These are phyloP conservation scores for Tortricodes alternella DNA, from an alignment of 2,888 invertebrate genomes.

Conservation along the genomic window DNA sequence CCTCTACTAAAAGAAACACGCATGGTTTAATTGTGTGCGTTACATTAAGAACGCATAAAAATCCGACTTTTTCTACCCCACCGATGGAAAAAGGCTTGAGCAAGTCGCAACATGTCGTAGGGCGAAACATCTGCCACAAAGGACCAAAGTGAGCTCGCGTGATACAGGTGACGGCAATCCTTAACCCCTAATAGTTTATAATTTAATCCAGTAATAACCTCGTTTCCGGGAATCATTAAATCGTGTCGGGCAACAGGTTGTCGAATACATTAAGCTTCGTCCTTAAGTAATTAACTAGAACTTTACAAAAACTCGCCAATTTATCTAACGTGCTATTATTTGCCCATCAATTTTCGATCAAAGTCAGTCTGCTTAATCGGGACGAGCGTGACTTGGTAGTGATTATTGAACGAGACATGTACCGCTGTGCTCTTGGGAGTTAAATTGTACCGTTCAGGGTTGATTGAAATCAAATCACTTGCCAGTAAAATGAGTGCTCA, in stretches of 20 bases:
- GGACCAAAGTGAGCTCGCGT: slow-evolving; percentile 26
- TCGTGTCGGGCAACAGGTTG: slow-evolving; percentile 17
- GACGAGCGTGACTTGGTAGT: slow-evolving; percentile 35
- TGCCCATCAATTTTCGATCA: slow-evolving; percentile 62
- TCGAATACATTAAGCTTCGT: slow-evolving; percentile 12
- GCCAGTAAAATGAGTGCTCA: slow-evolving; percentile 1
- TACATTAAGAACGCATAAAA: slow-evolving; percentile 15
- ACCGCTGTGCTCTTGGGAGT: slow-evolving; percentile 6
- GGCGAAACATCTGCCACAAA: slow-evolving; percentile 21
- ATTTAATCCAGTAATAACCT: slow-evolving; percentile 27
- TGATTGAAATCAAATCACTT: slow-evolving; percentile 9
- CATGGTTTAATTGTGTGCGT: background rate
- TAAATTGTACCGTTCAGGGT: slow-evolving; percentile 14
- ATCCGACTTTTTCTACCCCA: slow-evolving; percentile 6
- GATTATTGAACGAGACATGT: slow-evolving; percentile 16
- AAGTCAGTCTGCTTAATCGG: slow-evolving; percentile 42
- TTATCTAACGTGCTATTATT: slow-evolving; percentile 57
- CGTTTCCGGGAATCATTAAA: slow-evolving; percentile 31
- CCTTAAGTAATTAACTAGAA: slow-evolving; percentile 45
- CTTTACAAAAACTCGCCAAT: slow-evolving; percentile 47
- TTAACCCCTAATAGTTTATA: slow-evolving; percentile 30
- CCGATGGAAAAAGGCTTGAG: slow-evolving; percentile 5
- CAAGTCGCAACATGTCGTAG: slow-evolving; percentile 24
- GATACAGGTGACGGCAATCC: slow-evolving; percentile 24
- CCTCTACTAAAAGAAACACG: background rate